Base-by-base conservation (phyloP, 2,113 vertebrate species). In the Colinus virginianus region DNA sequence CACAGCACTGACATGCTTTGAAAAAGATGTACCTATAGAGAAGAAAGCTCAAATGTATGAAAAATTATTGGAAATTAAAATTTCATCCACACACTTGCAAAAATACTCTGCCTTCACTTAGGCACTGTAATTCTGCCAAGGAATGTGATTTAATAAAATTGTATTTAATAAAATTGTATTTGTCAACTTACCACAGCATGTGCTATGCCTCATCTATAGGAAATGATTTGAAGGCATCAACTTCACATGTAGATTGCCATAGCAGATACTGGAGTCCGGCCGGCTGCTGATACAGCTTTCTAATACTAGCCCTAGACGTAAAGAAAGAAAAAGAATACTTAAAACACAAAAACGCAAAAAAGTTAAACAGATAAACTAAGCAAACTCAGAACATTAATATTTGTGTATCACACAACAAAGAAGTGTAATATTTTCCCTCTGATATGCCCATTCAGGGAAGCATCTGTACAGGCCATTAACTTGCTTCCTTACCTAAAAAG, bases 171-270 rank as follows among this genome's bases (percentile, higher is more conserved):
- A 89, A 79, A 71, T 48, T 79, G 53, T 69, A n/a, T 8, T 49
- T 90, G 36, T 77, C 91, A 88, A 97, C 97, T 97, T 80, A 97
- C 97, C 97, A 97, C 96, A 95, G 93, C 86, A 71, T n/a, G 48
- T 94, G 62, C 76, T 90, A 84, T 95, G 94, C 95, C 80, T 97
- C 96, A 97, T 97, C 96, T 96, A 97, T 20, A 87, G 95, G 87
- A 96, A 97, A 95, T 53, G n/a, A 59, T 85, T 96, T 91, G 96
- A 97, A 95, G 94, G 95, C 90, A 97, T 95, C 92, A 96, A 67
- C 91, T 96, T 97, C 97, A 96, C 87, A 93, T 87, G 88, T 88
- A 84, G 85, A 49, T 91, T 90, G 92, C 96, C 97, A 97, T 97
- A 91, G 94, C n/a, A 89, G 94, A 94, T 87, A 89, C 88, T 71